Base-by-base conservation (phyloP, 2,888 invertebrate species). In the Torymus aiolomorphi region DNA sequence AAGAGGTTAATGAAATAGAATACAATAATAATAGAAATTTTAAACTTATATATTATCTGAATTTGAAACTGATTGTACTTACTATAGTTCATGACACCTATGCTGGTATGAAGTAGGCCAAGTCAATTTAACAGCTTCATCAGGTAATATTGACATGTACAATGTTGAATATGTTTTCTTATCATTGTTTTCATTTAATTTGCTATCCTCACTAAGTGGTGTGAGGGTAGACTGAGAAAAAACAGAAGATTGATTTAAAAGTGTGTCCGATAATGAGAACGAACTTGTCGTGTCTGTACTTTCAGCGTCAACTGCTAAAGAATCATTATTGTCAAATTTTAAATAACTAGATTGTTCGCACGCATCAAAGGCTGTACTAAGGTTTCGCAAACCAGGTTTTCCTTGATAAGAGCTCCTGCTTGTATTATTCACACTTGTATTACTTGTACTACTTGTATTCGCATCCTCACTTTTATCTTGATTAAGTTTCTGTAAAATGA, bases 21-120 rank as follows among this genome's bases (percentile, higher is more conserved):
- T 5, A 8, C 42, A 42, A 10, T 42, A 8, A 8, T 42, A 42
- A 42, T 42, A 8, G 42, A 5, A 42, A 42, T 42, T 42, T 42
- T 42, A 42, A 42, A 42, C 8, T 3, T 31, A 42, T 5, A 10
- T 42, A 10, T 42, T 42, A 42, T 42, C 8, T 42, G 42, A 42
- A 10, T 42, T 42, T 42, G 8, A 42, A 8, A 42, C 42, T 42
- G 5, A 42, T 42, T 10, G 8, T 42, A 42, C 42, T 42, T 42
- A 96, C 95, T 95, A 93, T 80, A 96, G 92, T 87, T 95, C 96
- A 91, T 94, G 93, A 87, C 93, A 92, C 88, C 94, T 93, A 83
- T 93, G 93, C 80, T 93, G 91, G 73, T 94, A 89, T 18, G 94
- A 89, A 70, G 93, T 91, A 2, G 95, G 94, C 94, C 94, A 96